These are phyloP conservation scores for Halyomorpha halys DNA, from an alignment of 1,140 invertebrate genomes.

Conservation along the genomic window DNA sequence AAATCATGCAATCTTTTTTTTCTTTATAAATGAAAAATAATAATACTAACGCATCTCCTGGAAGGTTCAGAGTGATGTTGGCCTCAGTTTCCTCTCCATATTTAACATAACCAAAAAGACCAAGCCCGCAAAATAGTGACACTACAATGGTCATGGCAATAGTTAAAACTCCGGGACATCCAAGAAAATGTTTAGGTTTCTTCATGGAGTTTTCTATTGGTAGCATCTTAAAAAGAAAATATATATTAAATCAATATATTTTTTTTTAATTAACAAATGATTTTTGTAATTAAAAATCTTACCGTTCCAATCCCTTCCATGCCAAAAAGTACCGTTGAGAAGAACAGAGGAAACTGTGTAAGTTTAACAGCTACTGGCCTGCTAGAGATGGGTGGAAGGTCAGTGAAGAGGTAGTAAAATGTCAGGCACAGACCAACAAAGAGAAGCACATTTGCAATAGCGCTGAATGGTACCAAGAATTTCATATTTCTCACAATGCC, in stretches of 20 bases:
- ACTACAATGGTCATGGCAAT: conserved; percentile 76
- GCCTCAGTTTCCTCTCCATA: conserved; percentile 56
- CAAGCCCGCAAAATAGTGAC: conserved; percentile 69
- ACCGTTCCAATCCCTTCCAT: conserved; percentile 71
- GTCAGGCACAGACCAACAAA: conserved; percentile 47
- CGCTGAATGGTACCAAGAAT: conserved; percentile 45
- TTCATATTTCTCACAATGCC: conserved; percentile 56
- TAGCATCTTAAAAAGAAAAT: conserved; percentile 49
- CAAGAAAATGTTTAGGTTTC: conserved; percentile 65
- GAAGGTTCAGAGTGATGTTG: conserved; percentile 66
- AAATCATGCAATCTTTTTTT: too few relatives aligned
- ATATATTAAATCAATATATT: too few relatives aligned
- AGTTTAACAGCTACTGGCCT: conserved; percentile 20
- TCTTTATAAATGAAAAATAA: too few relatives aligned
- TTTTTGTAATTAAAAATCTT: conserved; percentile 23
- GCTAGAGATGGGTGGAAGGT: conserved; percentile 24
- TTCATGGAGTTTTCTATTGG: conserved; percentile 87
- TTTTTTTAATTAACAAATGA: neutral
- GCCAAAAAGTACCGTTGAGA: conserved; percentile 58
- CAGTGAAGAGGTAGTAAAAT: conserved; percentile 55
- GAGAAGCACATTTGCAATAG: conserved; percentile 42
- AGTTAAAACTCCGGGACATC: conserved; percentile 73
- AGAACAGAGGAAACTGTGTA: conserved; percentile 30
- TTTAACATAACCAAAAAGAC: conserved; percentile 75
- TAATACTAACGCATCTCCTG: conserved; percentile 30